Evolutionary conservation across 2,888 invertebrate species (phyloP), one percentile per base, ranked within the genome.

Genomic region (Hirtodrosophila histrioides): DNA sequence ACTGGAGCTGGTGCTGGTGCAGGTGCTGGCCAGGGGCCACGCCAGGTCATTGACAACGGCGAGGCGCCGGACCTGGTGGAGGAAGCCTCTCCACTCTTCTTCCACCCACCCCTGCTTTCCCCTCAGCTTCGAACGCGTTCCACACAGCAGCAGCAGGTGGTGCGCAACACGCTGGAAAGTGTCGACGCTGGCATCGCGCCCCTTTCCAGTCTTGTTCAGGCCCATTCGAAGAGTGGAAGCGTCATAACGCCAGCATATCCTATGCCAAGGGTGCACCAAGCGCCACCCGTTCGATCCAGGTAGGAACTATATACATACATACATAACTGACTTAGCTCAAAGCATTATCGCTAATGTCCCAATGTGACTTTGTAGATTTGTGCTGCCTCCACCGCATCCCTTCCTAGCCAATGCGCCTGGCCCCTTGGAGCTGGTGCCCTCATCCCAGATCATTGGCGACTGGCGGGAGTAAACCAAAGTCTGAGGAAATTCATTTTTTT

Each of bases 381-480:
- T 49, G 7, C 6, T 72, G 55, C 70, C 70, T n/a, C 60, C 79
- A 10, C 65, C 69, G 9, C 31, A 73, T 10, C 56, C 78, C 9
- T 84, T 68, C 33, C 29, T 81, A 44, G 60, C 50, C 58, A 50
- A 84, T 40, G 72, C 72, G 4, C 82, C 78, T 1, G 78, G 75
- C 5, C 78, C 72, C 0, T 57, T 84, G 12, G 88, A 84, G 10
- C 49, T 84, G 56, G 88, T 84, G 56, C 83, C 83, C 12, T 84
- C 83, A 35, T 86, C 88, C 5, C 86, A 88, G 27, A 69, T 84
- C 11, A 63, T 88, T 24, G 87, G 83, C 37, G 62, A 84, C 12
- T 84, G 88, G 88, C 85, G 76, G 31, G 86, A 86, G 29, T 84
- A 43, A 68, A 39, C 40, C 53, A 60, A 64, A 44, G 43, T n/a